Base-by-base conservation (phyloP, 2,888 invertebrate genomes). In the Epirrhoe alternata region DNA sequence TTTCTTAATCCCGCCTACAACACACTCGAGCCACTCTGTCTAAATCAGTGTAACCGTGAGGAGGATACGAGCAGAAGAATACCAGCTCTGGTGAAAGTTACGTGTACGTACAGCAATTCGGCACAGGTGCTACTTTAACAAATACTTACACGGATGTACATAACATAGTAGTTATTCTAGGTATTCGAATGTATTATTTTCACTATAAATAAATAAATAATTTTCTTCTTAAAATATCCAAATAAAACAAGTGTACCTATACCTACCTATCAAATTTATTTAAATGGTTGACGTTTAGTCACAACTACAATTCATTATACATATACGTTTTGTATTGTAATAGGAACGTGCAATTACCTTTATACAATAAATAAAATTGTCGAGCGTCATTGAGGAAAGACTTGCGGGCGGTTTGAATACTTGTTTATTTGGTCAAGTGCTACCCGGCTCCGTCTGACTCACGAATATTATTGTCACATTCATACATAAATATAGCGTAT, bases 371-470 rank as follows among this genome's bases (percentile, higher is more conserved):
- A 71, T 66, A 66, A n/a, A n/a, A n/a, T n/a, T 60, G 64, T 68
- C 61, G 69, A 77, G 70, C 78, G 78, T 84, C 81, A 83, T 84
- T 81, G 79, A 86, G 85, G 84, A 87, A 86, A 87, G 81, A 85
- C 80, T 84, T 71, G 74, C 80, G 82, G 80, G 82, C 80, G 82
- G 80, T 82, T 57, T 69, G 84, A 86, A 87, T 88, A 86, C 79
- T 84, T 86, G 86, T 88, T 89, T 92, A 88, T 92, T 92, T 92
- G 88, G 87, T 88, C 90, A 92, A 92, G 87, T 91, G 92, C 78
- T 78, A 74, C 76, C 75, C 77, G 69, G 68, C 73, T 77, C 77
- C 67, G 77, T 77, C 84, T 92, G 92, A 92, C 83, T 92, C 92
- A 92, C 79, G 79, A 86, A 86, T 89, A 90, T 88, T 90, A 90